Base-by-base conservation (phyloP, 2,113 vertebrate species). In the Jacana jacana region DNA sequence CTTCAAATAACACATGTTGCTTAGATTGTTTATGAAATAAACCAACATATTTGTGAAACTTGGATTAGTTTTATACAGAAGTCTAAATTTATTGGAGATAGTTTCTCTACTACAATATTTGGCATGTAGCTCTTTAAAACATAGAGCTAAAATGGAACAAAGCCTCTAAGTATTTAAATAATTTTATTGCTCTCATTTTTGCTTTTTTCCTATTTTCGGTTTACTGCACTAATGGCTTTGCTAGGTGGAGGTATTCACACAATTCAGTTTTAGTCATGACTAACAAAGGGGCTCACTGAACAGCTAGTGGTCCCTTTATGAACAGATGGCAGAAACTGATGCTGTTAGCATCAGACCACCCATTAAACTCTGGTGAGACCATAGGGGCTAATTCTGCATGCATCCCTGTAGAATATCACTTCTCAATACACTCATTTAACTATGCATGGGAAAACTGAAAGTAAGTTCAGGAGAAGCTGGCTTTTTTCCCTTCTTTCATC, bases 271-370 rank as follows among this genome's bases (percentile, higher is more conserved):
- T 81, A 81, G 51, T 40, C 35, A 57, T 91, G 65, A 94, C 88
- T 95, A 93, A 85, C 66, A 76, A 69, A 86, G 48, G 24, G 48
- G 4, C 33, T 85, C 78, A 72, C 92, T 49, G 85, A 93, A 92
- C 83, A 95, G 76, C 28, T 80, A 94, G 91, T 39, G 68, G 83
- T 86, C 46, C 64, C 39, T 39, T 92, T 75, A 78, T 52, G 77
- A 97, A 91, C 83, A 95, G 94, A 94, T 86, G 86, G 92, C 72
- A 91, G 80, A 88, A 94, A 78, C 31, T 60, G 72, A 88, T 81
- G 60, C 51, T 81, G 55, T 73, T 83, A 92, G 7, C 17, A 81
- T 88, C 83, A 90, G 64, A 81, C 31, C 86, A 88, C 91, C 90
- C 72, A 81, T 92, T 92, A 91, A 83, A 83, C 60, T 81, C 64